Conservation (phyloP, 2,113 vertebrate genomes). For the Ammodytes marinus region DNA sequence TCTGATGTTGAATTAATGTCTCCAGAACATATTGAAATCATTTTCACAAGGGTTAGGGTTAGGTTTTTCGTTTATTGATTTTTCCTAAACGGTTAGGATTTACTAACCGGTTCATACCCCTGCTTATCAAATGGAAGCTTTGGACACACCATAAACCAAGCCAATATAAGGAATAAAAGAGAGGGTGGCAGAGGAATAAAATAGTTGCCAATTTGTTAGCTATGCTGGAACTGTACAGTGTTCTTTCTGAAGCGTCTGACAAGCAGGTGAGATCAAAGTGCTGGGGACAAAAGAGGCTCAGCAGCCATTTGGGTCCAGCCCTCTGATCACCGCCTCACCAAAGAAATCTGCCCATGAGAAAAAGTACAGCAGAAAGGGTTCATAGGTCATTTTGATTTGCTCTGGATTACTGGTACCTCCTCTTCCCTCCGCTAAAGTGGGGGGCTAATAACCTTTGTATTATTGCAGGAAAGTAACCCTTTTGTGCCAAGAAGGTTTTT, state of each 20-base stretch:
- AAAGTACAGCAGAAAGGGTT: constrained; percentile 97
- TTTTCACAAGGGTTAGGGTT: too few species aligned
- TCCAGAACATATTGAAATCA: too few species aligned
- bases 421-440: constrained; percentile 84
- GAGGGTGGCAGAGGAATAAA: constrained; percentile 77
- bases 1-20: too few species aligned
- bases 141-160: constrained; percentile 25
- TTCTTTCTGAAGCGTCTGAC: constrained; percentile 90
- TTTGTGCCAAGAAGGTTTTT: constrained; percentile 86
- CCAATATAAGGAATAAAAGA: constrained; percentile 27
- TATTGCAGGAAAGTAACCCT: constrained; percentile 83
- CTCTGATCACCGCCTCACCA: constrained; percentile 92
- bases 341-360: constrained; percentile 94
- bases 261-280: constrained; percentile 98
- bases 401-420: constrained; percentile 93
- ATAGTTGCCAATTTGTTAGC: constrained; percentile 94
- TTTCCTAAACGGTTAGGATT: too few species aligned
- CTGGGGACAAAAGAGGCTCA: constrained; percentile 92
- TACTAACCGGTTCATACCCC: too few species aligned
- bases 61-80: too few species aligned
- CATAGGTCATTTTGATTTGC: constrained; percentile 96
- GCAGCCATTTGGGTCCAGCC: constrained; percentile 92
- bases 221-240: constrained; percentile 92
- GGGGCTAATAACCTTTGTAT: constrained; percentile 91
- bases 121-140: not conserved